phyloP scores from a whole-genome alignment of 2,888 invertebrate species.

The Plagodis pulveraria region DNA sequence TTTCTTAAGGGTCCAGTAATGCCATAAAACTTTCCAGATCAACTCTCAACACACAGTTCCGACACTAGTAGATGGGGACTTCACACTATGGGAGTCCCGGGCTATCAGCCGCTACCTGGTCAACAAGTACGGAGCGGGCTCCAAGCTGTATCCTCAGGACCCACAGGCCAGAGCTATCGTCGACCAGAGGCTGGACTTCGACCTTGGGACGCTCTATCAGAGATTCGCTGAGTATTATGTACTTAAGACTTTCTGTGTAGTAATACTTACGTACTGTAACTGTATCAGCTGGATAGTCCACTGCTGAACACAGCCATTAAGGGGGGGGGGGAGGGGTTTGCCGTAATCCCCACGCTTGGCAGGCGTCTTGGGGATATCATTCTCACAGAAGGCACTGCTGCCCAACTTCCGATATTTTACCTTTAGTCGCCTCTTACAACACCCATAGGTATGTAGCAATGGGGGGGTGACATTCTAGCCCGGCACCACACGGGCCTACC shows the following conservation, averaged over 20 bases:
- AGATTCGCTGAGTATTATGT: conserved; percentile 88
- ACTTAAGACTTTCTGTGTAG: conserved; percentile 59
- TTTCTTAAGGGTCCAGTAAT: not conserved
- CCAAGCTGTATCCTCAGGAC: conserved; percentile 89
- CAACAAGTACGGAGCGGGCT: conserved; percentile 90
- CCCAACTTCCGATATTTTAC: no score
- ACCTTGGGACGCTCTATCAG: conserved; percentile 88
- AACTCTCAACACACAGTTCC: conserved; percentile 94
- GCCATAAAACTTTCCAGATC: conserved; percentile 75
- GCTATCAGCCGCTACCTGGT: conserved; percentile 91
- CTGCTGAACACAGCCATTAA: no score
- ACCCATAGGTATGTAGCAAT: no score
- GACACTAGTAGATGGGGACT: conserved; percentile 91
- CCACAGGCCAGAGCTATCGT: conserved; percentile 89
- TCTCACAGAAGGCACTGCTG: no score
- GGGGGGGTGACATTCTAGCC: no score
- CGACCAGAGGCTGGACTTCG: conserved; percentile 91
- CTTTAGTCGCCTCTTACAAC: no score
- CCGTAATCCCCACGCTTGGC: no score
- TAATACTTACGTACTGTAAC: no score
- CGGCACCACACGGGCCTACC: no score
- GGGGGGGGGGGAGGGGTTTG: no score
- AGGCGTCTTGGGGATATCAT: no score
- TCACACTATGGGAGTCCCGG: conserved; percentile 92
- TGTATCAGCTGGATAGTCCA: no score